A percentile compares a stretch with the other conserved stretches of the same genome.
Evolutionary conservation across 1,140 invertebrate genomes (phyloP).

Genomic region (Lamellibrachia luymesi): DNA sequence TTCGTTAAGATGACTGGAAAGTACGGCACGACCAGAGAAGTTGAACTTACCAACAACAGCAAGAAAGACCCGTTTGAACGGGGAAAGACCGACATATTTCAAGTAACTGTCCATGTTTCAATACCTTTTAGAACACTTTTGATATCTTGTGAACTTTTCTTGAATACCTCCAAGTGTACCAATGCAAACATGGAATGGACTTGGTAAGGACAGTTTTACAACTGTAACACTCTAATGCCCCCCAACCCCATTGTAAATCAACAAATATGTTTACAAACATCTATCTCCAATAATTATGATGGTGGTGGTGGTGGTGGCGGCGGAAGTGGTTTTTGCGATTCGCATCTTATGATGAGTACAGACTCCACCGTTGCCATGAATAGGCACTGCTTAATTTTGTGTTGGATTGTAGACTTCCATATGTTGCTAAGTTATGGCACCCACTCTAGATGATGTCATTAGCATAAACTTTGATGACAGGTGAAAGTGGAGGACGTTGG

Average conservation of each 20-base stretch:
- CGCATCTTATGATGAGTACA: too few relatives aligned
- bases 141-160: not conserved
- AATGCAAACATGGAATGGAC: not conserved
- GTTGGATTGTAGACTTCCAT: too few relatives aligned
- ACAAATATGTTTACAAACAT: too few relatives aligned
- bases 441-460: not conserved
- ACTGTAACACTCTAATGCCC: not conserved
- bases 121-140: not conserved
- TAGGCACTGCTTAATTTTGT: too few relatives aligned
- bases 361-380: too few relatives aligned
- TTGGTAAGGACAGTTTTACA: not conserved
- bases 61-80: slow-evolving; percentile 20
- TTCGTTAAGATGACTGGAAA: slow-evolving; percentile 30
- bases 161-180: not conserved
- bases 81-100: slow-evolving; percentile 14
- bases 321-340: too few relatives aligned
- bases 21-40: not conserved
- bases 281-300: too few relatives aligned
- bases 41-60: slow-evolving; percentile 16
- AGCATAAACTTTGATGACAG: not conserved
- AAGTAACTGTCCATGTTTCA: not conserved
- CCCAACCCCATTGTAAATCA: too few relatives aligned
- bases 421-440: too few relatives aligned
- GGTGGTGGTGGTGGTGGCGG: too few relatives aligned
- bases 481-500: slow-evolving; percentile 3